phyloP scores from a whole-genome alignment of 2,888 invertebrate genomes.

The Oscheius sp. region DNA sequence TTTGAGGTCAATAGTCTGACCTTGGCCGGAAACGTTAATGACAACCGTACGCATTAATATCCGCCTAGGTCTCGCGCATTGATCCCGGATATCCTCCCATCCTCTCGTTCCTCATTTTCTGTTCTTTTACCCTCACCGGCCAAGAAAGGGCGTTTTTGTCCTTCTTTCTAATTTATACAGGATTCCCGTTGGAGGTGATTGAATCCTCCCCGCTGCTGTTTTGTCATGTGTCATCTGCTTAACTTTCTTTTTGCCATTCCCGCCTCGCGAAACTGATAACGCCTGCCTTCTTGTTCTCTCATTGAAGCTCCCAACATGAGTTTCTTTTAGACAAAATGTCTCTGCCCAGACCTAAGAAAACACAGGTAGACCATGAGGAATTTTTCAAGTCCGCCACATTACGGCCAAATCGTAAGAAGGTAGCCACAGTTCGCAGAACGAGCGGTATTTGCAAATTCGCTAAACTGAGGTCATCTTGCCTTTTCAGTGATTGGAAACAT shows the following conservation, averaged over 20 bases:
- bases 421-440: constrained; percentile 31
- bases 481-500: constrained; percentile 29
- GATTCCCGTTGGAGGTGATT: constrained; percentile 1
- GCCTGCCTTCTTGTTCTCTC: neutral
- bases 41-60: constrained; percentile 32
- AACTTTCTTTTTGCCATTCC: constrained; percentile 12
- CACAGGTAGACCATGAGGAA: constrained; percentile 24
- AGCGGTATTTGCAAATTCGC: constrained; percentile 28
- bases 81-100: constrained; percentile 22
- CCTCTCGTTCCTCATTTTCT: neutral
- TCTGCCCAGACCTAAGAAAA: constrained; percentile 29
- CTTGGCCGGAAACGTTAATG: constrained; percentile 27
- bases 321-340: constrained; percentile 23
- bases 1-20: constrained; percentile 15
- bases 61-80: constrained; percentile 15
- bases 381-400: constrained; percentile 37
- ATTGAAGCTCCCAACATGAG: no score
- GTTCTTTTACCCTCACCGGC: neutral
- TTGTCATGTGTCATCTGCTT: constrained; percentile 17
- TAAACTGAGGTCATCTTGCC: neutral
- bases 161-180: no score
- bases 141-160: no score
- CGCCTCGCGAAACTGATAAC: constrained; percentile 12
- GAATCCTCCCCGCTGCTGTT: neutral
- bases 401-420: constrained; percentile 31